Conservation (phyloP, 2,888 invertebrate species). For the Drosophila algonquin region DNA sequence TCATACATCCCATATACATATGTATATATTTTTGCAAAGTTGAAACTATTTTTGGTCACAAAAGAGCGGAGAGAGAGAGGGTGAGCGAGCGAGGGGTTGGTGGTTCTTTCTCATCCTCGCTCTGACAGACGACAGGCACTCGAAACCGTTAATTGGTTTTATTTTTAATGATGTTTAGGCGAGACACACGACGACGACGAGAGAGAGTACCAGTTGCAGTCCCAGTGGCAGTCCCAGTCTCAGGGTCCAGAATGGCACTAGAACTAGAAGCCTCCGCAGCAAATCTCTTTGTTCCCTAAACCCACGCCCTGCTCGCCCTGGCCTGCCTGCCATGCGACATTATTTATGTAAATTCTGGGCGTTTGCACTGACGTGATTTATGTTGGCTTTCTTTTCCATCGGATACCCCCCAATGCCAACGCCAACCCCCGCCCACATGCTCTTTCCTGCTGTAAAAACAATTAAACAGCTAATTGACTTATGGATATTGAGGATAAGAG, state of each 20-base stretch:
- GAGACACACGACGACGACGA: conserved; percentile 39
- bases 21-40: conserved; percentile 53
- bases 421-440: not conserved
- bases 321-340: conserved; percentile 21
- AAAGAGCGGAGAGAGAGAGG: not conserved
- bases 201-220: too few relatives aligned
- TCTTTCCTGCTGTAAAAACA: conserved; percentile 50
- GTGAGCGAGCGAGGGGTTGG: not conserved
- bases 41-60: conserved; percentile 62
- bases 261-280: conserved; percentile 40
- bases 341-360: conserved; percentile 70
- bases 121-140: conserved; percentile 51
- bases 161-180: conserved; percentile 77
- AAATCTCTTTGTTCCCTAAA: conserved; percentile 2
- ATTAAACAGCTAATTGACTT: conserved; percentile 65
- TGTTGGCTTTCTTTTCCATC: conserved; percentile 42
- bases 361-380: conserved; percentile 62
- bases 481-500: conserved; percentile 29
- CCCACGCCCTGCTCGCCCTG: conserved; percentile 17
- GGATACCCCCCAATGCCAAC: not conserved
- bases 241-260: not conserved
- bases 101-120: conserved; percentile 26
- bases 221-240: not conserved
- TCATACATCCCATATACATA: conserved; percentile 47
- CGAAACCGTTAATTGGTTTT: conserved; percentile 75